These are phyloP conservation scores for Mesocricetus auratus DNA, from an alignment of 2,113 vertebrate species.

Conservation along the genomic window DNA sequence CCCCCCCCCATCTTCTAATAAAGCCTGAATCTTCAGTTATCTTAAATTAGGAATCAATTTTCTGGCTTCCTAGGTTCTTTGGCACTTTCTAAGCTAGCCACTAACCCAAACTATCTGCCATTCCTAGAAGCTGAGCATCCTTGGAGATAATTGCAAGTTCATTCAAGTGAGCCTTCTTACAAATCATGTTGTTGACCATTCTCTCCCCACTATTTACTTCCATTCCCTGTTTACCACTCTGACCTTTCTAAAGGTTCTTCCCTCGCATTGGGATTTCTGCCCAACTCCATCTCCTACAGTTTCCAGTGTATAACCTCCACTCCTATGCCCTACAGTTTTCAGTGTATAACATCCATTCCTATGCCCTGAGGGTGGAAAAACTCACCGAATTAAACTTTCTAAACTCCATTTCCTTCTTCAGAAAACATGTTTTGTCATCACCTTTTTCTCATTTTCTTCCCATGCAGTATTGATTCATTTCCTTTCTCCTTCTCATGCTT, in stretches of 20 bases:
- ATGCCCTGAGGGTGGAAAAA: not conserved
- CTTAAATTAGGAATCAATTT: constrained; percentile 4
- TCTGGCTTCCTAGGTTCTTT: not conserved
- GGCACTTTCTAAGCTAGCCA: not conserved
- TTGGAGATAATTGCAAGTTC: not conserved
- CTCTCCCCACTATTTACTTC: not conserved
- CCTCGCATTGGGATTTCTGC: constrained; percentile 42
- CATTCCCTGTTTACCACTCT: not conserved
- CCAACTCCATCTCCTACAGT: not conserved
- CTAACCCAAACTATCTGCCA: not conserved
- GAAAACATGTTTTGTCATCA: constrained; percentile 10
- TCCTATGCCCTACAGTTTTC: not conserved
- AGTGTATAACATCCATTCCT: not conserved
- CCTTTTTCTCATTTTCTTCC: not conserved
- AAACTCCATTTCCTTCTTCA: not conserved
- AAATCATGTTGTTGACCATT: not conserved
- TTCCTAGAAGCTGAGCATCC: not conserved
- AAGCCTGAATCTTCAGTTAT: not conserved
- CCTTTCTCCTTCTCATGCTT: not conserved
- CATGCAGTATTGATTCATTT: not conserved
- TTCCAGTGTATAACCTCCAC: constrained; percentile 8
- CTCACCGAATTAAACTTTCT: not conserved
- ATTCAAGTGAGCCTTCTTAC: not conserved
- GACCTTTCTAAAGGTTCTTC: constrained; percentile 56
- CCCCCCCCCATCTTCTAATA: not conserved